Conservation (phyloP, 2,113 vertebrate species). For the Tonatia bakeri region DNA sequence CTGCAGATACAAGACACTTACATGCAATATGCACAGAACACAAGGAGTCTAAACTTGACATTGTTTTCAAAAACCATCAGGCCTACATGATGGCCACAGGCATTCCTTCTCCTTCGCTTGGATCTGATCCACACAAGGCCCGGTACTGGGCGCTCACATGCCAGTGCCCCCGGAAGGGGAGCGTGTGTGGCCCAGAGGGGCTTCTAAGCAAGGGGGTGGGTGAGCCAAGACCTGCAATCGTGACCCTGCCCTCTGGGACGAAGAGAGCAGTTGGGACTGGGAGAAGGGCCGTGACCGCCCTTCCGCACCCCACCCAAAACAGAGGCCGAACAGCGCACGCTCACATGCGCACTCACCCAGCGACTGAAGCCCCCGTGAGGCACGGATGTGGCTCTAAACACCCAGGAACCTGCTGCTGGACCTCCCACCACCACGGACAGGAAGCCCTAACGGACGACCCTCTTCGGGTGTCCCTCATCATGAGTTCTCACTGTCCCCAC, state of each 20-base stretch:
- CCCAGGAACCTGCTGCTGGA: rapidly evolving
- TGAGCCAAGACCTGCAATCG: not conserved
- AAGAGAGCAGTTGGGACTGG: not conserved
- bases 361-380: not conserved
- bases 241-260: not conserved
- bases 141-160: rapidly evolving
- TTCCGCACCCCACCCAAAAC: not conserved
- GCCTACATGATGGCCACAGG: rapidly evolving
- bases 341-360: rapidly evolving
- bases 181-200: rapidly evolving
- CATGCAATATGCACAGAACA: not conserved
- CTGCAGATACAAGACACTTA: rapidly evolving
- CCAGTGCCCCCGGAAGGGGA: not conserved
- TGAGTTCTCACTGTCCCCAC: not conserved
- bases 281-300: too few relatives aligned
- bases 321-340: not conserved
- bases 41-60: not conserved
- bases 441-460: rapidly evolving
- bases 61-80: not conserved
- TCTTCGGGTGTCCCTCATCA: rapidly evolving
- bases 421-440: rapidly evolving
- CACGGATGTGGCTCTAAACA: not conserved
- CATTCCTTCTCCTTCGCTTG: not conserved
- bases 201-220: too few relatives aligned
- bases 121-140: not conserved